Base-by-base conservation (phyloP, 2,113 vertebrate genomes). In the Acrocephalus kingi region DNA sequence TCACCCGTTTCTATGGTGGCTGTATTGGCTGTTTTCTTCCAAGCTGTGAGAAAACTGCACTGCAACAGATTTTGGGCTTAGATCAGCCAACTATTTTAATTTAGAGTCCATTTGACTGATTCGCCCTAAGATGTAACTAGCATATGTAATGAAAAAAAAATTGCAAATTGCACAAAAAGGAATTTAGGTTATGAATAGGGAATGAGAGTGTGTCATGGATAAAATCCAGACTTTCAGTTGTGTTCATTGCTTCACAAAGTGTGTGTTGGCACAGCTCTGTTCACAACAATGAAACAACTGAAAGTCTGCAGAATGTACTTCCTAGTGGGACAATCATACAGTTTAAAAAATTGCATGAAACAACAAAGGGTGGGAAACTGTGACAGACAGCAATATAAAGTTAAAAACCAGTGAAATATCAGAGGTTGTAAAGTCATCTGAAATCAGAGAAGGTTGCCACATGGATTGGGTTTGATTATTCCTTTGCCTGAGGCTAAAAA, bases 401-500 rank as follows among this genome's bases (percentile, higher is more conserved):
- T 13, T 66, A 55, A 56, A 76, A 84, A 7, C 0, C 2, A 62
- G 35, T 45, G 55, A 83, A 82, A 61, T 73, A 80, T 49, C 56
- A 88, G 56, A 85, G 37, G 43, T n/a, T 76, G 39, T 48, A 80
- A 87, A 94, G 55, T 23, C 31, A 59, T 63, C 59, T 71, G 73
- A 75, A 94, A 88, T 62, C 21, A 48, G 27, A 95, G 87, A 69
- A 92, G 8, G 48, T 74, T 93, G 66, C 64, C 39, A 58, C 56
- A 87, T 48, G 66, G 75, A 84, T 81, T 84, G 33, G 46, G 49
- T 88, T 95, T 76, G 67, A 93, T 71, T 63, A 56, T 87, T 88
- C 62, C 41, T 90, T 87, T 83, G 71, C 82, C 93, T 85, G 31
- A 80, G 59, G 87, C 68, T 93, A 96, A 87, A 85, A 94, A 86